Base-by-base conservation (phyloP, 2,888 invertebrate species). In the Patella caerulea region DNA sequence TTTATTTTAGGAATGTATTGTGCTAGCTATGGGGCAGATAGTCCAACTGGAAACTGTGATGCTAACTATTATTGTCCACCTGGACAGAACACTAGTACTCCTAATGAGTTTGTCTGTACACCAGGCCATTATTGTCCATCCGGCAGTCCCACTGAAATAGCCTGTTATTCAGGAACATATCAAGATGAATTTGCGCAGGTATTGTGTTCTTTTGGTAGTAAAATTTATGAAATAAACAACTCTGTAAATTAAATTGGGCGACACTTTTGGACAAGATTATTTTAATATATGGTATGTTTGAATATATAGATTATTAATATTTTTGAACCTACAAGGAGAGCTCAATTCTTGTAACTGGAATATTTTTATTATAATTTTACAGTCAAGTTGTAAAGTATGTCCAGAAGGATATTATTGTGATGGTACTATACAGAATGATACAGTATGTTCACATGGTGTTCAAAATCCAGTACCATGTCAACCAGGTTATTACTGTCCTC, bases 371-470 rank as follows among this genome's bases (percentile, higher is more conserved):
- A 34, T 71, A 79, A 83, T 72, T 14, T 55, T 56, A 19, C 81
- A 90, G 90, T 78, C 77, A 3, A 72, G 80, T n/a, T 91, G 91
- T 77, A 88, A 89, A 73, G 80, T 73, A 7, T 91, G 91, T 77
- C 86, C 87, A 45, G 86, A 79, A 55, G 89, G 90, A 3, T 90
- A 85, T 79, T 91, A 84, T 83, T 91, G 91, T 83, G 91, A 91
- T 82, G 87, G 87, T 24, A 89, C 89, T 0, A 78, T 88, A 5
- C 90, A 90, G 82, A 91, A 90, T 78, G 81, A 84, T 80, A 87
- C 88, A 0, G 82, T 85, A 75, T 90, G 90, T 73, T 83, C 87
- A 14, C 89, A 90, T 74, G 90, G 90, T 9, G 88, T 90, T n/a
- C 89, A 90, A 78, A 90, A 89, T 81, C 90, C 90, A 9, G 78